Percentiles rank a stretch among this genome's conserved stretches.
phyloP scores from a whole-genome alignment of 2,113 vertebrate species.

The Mugil cephalus region DNA sequence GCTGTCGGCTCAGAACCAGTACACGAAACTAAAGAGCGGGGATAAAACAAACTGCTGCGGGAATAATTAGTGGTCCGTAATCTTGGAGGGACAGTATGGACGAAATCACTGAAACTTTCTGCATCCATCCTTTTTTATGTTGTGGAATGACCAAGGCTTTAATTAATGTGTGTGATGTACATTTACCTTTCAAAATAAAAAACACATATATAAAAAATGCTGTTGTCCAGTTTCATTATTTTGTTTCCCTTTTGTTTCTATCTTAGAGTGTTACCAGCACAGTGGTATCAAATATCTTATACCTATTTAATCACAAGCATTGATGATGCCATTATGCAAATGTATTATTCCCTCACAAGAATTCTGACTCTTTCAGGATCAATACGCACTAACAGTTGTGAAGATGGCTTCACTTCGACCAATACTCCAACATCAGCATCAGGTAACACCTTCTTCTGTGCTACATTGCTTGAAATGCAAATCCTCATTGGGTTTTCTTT shows the following conservation, averaged over 20 bases:
- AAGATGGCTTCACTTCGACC: neutral
- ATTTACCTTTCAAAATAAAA: no score
- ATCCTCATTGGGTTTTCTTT: no score
- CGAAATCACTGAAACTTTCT: no score
- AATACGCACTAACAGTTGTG: neutral
- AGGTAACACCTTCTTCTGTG: neutral
- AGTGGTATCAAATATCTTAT: no score
- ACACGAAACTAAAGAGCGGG: neutral
- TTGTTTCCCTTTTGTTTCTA: neutral
- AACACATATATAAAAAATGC: no score
- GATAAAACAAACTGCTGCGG: neutral
- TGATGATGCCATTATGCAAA: slow-evolving; percentile 21
- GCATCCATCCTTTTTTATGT: no score
- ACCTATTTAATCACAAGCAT: neutral
- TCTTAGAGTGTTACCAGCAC: no score
- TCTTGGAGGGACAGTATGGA: no score
- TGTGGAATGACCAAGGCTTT: no score
- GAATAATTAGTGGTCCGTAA: no score
- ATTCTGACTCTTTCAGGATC: neutral
- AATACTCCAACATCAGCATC: neutral
- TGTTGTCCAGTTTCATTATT: neutral
- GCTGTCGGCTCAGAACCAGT: neutral
- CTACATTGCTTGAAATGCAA: neutral
- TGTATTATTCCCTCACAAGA: neutral
- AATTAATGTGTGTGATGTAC: no score